Percentiles rank a stretch among this genome's conserved stretches.
phyloP scores from a whole-genome alignment of 1,140 invertebrate genomes.

The Drosophila kepulauana region DNA sequence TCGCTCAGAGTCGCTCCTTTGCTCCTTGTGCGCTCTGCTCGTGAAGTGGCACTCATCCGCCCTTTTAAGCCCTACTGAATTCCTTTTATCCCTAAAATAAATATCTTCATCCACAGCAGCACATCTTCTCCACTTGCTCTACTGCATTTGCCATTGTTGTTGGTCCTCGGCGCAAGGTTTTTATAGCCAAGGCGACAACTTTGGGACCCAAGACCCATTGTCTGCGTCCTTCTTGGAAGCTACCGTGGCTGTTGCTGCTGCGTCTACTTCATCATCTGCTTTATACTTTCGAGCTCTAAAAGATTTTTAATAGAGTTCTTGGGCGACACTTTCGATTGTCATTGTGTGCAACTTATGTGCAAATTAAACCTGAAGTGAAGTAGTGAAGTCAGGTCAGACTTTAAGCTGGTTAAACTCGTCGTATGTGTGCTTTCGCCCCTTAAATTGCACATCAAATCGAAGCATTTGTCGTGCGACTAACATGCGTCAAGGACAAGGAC shows the following conservation, averaged over 20 bases:
- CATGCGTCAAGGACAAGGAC: conserved; percentile 24
- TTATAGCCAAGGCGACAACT: conserved; percentile 61
- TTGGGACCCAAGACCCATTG: conserved; percentile 48
- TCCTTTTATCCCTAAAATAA: conserved; percentile 84
- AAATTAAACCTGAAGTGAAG: conserved; percentile 76
- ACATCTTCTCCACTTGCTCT: conserved; percentile 17
- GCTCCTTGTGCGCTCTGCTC: conserved; percentile 67
- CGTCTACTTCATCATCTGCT: conserved; percentile 68
- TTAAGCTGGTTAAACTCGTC: conserved; percentile 9
- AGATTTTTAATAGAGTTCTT: conserved; percentile 84
- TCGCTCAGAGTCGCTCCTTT: conserved; percentile 52
- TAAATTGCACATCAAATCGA: not conserved
- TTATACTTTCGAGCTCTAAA: conserved; percentile 69
- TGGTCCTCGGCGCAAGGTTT: conserved; percentile 59
- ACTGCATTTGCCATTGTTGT: conserved; percentile 40
- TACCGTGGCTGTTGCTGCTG: conserved; percentile 25
- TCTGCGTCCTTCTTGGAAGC: conserved; percentile 30
- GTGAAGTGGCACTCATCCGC: conserved; percentile 84
- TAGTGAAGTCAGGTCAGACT: conserved; percentile 7
- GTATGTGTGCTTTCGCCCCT: not conserved
- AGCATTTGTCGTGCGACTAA: conserved; percentile 30
- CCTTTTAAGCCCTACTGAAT: conserved; percentile 84
- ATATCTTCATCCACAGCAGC: conserved; percentile 79
- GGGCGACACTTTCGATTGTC: conserved; percentile 83
- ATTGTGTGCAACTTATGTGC: conserved; percentile 67